Evolutionary conservation across 92 coral and sea anemone genomes (phyloP).

Genomic region (Palythoa grandis): DNA sequence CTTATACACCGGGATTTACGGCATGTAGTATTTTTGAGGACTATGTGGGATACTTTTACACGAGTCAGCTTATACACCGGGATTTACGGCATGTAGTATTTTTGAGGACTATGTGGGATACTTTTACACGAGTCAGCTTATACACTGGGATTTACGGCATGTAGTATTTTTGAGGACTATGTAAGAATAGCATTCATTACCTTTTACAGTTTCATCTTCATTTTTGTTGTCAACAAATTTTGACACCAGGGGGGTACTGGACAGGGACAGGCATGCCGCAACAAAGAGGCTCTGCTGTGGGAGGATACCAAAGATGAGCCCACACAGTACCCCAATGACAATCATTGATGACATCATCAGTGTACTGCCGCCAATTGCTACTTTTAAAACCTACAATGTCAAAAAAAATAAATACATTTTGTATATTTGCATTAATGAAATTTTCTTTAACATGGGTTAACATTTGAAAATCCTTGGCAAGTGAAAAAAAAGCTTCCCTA

Average conservation of each 20-base stretch:
- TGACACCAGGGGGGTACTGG: constrained; percentile 97
- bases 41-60: too few relatives aligned
- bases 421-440: too few relatives aligned
- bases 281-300: constrained; percentile 95
- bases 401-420: not conserved
- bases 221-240: constrained; percentile 83
- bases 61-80: too few relatives aligned
- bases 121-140: too few relatives aligned
- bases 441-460: too few relatives aligned
- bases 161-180: not conserved
- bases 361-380: constrained; percentile 92
- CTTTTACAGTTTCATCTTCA: constrained; percentile 65
- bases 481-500: too few relatives aligned
- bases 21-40: too few relatives aligned
- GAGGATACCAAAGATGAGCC: constrained; percentile 80
- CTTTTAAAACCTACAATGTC: constrained; percentile 82
- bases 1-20: too few relatives aligned
- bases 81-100: too few relatives aligned
- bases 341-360: constrained; percentile 85
- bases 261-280: constrained; percentile 92
- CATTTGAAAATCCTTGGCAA: too few relatives aligned
- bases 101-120: too few relatives aligned
- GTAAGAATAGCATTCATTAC: constrained; percentile 28
- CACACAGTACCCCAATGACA: constrained; percentile 86
- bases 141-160: too few relatives aligned